Evolutionary conservation across 2,113 vertebrate genomes (phyloP), one percentile per base, ranked within the genome.

Genomic region (Corythornis madagascariensis): DNA sequence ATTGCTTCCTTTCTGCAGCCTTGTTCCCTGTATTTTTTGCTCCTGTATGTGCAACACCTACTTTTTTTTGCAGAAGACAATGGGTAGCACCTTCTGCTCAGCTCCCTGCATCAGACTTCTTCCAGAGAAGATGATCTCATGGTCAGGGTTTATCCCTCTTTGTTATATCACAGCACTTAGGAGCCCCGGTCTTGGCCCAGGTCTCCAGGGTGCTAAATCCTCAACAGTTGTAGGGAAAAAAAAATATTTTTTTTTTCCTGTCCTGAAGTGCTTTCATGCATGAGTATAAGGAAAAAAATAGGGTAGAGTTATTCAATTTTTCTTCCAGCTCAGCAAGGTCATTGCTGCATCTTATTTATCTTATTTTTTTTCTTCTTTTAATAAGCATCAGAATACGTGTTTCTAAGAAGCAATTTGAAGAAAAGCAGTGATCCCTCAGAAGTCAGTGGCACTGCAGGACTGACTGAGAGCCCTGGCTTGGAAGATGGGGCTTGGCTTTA

Each of bases 21-120:
- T 47, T 24, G 60, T 80, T 45, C 17, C 9, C 7, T 45, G 0
- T 31, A 5, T 8, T 22, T 48, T 73, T 65, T 61, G 4, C 16
- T 57, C 31, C 8, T 5, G 0, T 17, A 12, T 3, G 5, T 64
- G 17, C 43, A 47, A 72, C 19, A 45, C 6, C 0, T 1, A 21
- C 16, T 60, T 16, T 57, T 70, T 40, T 57, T 70, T 40, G 26
- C 50, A n/a, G 61, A 50, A 60, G 24, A 45, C 1, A 3, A 7
- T 13, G 35, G 80, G 66, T 26, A 45, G 33, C 65, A 64, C 38
- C 64, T 78, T 78, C 26, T 91, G 55, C 80, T 69, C 24, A 28
- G 50, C 28, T 56, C 7, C 25, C 35, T 56, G 48, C 40, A 26
- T 42, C 6, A 7, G 67, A 47, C 22, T 72, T 86, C 26, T 86